Evolutionary conservation across 23 tunicate genomes (phyloP).

Genomic region (Halocynthia aurantium): DNA sequence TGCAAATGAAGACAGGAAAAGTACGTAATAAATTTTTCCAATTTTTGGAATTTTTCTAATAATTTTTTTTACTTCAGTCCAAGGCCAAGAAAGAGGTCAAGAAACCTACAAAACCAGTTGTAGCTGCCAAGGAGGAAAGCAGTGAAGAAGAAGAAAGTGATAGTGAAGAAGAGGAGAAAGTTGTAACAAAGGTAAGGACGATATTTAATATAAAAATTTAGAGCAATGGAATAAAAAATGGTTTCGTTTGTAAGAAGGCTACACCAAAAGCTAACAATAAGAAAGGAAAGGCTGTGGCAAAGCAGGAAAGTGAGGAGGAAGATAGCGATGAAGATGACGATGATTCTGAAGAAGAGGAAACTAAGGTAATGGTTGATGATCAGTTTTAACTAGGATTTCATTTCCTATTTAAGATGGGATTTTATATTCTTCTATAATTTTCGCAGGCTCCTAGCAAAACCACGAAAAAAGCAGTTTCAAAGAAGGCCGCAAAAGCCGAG

Average conservation of each 20-base stretch:
- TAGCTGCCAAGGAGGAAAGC: constrained; percentile 20
- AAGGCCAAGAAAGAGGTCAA: constrained; percentile 12
- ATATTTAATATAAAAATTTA: neutral
- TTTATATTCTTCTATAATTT: too few relatives aligned
- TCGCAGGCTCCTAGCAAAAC: too few relatives aligned
- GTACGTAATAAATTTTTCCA: too few relatives aligned
- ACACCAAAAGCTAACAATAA: neutral
- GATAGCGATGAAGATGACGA: constrained; percentile 20
- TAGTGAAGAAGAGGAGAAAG: constrained; percentile 12
- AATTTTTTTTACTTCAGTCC: too few relatives aligned
- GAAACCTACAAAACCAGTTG: constrained; percentile 18
- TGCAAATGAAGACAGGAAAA: too few relatives aligned
- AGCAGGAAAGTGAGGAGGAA: constrained; percentile 8
- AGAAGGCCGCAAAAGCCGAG: neutral
- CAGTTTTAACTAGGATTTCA: too few relatives aligned
- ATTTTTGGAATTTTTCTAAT: too few relatives aligned
- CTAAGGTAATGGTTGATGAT: neutral
- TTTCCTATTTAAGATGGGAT: too few relatives aligned
- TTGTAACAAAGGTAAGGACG: neutral
- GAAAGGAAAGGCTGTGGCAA: neutral
- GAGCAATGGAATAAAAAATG: neutral
- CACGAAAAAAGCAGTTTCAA: too few relatives aligned
- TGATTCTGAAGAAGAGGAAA: constrained; percentile 25
- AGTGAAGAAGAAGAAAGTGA: constrained; percentile 31
- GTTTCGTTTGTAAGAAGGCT: neutral